Conservation (phyloP, 1,140 invertebrate genomes). For the Drosophila suzukii region DNA sequence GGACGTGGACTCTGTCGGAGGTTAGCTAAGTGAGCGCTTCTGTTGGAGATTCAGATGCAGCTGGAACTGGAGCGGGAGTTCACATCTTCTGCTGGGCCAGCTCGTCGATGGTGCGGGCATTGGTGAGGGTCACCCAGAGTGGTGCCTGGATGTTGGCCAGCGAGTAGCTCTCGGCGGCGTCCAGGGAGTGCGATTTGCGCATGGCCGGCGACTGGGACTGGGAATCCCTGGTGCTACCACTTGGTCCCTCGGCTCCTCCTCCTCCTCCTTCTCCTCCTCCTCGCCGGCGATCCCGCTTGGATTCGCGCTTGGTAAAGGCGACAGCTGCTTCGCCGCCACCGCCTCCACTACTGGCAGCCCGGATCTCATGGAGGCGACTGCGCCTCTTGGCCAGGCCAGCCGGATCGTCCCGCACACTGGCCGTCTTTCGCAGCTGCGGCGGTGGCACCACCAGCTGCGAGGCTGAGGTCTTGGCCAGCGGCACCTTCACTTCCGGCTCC, state of each 20-base stretch:
- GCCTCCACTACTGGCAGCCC: constrained; percentile 46
- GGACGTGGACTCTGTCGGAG: constrained; percentile 2
- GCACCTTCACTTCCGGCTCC: background rate
- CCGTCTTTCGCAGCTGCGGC: constrained; percentile 62
- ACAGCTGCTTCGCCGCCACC: constrained; percentile 39
- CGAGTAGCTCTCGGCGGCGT: constrained; percentile 68
- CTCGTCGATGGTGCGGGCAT: constrained; percentile 86
- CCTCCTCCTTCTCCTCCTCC: constrained; percentile 26
- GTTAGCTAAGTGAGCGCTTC: constrained; percentile 19
- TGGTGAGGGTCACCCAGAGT: constrained; percentile 88
- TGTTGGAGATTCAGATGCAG: constrained; percentile 4
- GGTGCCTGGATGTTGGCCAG: constrained; percentile 85
- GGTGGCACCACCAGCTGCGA: constrained; percentile 49
- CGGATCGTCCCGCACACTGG: constrained; percentile 62
- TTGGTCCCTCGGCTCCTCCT: constrained; percentile 4
- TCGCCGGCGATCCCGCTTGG: constrained; percentile 51
- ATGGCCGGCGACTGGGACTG: constrained; percentile 31
- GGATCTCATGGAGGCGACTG: constrained; percentile 65
- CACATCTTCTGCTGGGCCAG: constrained; percentile 73
- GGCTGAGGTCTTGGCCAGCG: constrained; percentile 19
- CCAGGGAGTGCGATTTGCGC: constrained; percentile 74
- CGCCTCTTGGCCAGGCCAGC: constrained; percentile 62
- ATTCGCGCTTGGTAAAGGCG: constrained; percentile 61
- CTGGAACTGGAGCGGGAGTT: background rate
- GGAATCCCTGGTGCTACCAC: background rate